Evolutionary conservation across 2,888 invertebrate species (phyloP).

Genomic region (Pasiphila rectangulata): DNA sequence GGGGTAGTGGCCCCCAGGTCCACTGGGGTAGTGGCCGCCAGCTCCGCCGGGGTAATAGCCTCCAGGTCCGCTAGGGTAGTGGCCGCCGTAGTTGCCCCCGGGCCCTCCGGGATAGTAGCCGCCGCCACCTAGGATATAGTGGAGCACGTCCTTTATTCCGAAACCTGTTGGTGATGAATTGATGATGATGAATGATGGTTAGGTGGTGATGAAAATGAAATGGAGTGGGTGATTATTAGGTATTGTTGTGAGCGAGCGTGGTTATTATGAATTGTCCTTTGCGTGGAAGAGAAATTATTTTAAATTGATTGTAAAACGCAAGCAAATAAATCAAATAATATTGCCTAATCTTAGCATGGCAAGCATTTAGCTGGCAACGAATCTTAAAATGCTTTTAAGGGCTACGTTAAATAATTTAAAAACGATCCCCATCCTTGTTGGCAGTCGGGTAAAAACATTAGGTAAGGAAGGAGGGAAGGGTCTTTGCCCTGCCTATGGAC

Average conservation of each 20-base stretch:
- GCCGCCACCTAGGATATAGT: constrained; percentile 71
- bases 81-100: constrained; percentile 26
- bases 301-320: no score
- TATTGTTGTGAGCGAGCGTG: neutral
- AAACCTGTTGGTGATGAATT: constrained; percentile 61
- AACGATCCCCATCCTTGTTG: no score
- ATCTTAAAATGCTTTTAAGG: no score
- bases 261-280: no score
- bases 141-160: constrained; percentile 72
- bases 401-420: no score
- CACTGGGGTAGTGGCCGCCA: constrained; percentile 32
- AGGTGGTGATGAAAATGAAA: constrained; percentile 36
- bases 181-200: constrained; percentile 32
- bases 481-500: no score
- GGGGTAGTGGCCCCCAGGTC: constrained; percentile 40
- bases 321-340: no score
- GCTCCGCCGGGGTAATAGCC: constrained; percentile 37
- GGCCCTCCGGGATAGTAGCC: constrained; percentile 45
- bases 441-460: no score
- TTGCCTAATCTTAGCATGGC: no score
- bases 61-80: constrained; percentile 35
- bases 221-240: constrained; percentile 1
- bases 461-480: no score
- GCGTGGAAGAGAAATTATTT: no score
- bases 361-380: no score